A percentile compares a stretch with the other conserved stretches of the same genome.
phyloP scores from a whole-genome alignment of 2,888 invertebrate genomes.

The Dinocampus coccinellae region DNA sequence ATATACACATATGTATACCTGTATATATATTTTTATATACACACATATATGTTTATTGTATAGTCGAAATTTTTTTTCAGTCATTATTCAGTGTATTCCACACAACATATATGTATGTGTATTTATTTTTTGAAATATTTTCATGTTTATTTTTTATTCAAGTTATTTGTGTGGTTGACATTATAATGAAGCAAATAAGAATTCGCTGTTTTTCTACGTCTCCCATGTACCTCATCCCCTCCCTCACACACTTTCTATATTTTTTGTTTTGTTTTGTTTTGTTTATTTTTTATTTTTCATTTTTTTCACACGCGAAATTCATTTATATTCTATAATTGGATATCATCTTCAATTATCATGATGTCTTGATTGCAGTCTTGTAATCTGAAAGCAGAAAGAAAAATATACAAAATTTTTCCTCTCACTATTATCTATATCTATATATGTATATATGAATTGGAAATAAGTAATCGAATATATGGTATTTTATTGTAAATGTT shows the following conservation, averaged over 20 bases:
- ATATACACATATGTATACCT: neutral
- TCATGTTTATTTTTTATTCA: neutral
- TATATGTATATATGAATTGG: too few relatives aligned
- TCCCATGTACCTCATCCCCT: too few relatives aligned
- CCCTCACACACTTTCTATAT: too few relatives aligned
- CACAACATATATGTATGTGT: neutral
- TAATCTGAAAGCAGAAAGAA: conserved; percentile 6
- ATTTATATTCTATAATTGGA: neutral
- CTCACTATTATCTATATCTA: neutral
- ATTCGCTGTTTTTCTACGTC: too few relatives aligned
- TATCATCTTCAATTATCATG: neutral
- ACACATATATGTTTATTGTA: neutral
- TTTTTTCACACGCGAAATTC: neutral
- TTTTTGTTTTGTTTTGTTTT: too few relatives aligned
- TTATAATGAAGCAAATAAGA: neutral
- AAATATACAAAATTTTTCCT: neutral
- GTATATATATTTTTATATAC: neutral
- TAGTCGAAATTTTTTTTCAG: too few relatives aligned
- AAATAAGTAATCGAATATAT: too few relatives aligned
- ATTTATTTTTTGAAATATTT: neutral
- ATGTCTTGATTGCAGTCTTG: neutral
- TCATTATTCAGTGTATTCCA: neutral
- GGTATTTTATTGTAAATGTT: too few relatives aligned
- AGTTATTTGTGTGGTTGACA: neutral
- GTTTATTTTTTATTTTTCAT: too few relatives aligned